A percentile compares a stretch with the other conserved stretches of the same genome.
Evolutionary conservation across 2,797 vertebrate species (phyloP).

Genomic region (Melanotaenia boesemani): DNA sequence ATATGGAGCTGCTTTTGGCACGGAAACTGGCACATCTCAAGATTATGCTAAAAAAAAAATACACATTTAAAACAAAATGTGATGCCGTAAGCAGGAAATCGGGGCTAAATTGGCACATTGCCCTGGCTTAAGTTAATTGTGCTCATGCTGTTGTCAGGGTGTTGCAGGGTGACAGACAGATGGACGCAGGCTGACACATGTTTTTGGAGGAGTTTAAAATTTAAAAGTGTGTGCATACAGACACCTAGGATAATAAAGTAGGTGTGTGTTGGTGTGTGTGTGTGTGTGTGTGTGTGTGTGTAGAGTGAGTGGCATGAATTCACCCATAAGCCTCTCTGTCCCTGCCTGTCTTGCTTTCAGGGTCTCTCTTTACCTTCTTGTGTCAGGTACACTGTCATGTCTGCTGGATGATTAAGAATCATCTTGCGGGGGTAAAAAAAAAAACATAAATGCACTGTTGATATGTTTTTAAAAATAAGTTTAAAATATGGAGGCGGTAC

Average conservation of each 20-base stretch:
- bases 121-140: slow-evolving; percentile 76
- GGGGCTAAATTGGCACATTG: slow-evolving; percentile 77
- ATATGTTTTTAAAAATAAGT: slow-evolving; percentile 43
- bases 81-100: slow-evolving; percentile 69
- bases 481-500: slow-evolving; percentile 50
- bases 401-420: slow-evolving; percentile 68
- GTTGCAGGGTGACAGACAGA: slow-evolving; percentile 75
- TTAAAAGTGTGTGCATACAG: slow-evolving; percentile 69
- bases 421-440: not conserved
- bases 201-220: slow-evolving; percentile 78
- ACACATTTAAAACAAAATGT: slow-evolving; percentile 61
- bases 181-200: slow-evolving; percentile 72
- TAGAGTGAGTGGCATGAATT: slow-evolving; percentile 61
- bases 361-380: slow-evolving; percentile 44
- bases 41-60: slow-evolving; percentile 75
- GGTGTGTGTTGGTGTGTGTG: slow-evolving; percentile 24
- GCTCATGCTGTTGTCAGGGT: slow-evolving; percentile 68
- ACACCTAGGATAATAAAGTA: slow-evolving; percentile 77
- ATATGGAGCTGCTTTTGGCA: slow-evolving; percentile 69
- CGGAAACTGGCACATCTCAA: slow-evolving; percentile 63
- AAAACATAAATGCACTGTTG: slow-evolving; percentile 3
- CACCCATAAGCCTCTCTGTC: slow-evolving; percentile 69
- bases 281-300: slow-evolving; percentile 21
- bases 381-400: slow-evolving; percentile 63
- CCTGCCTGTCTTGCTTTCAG: slow-evolving; percentile 61